Conservation (phyloP, 2,797 vertebrate genomes). For the Cetoscarus ocellatus region DNA sequence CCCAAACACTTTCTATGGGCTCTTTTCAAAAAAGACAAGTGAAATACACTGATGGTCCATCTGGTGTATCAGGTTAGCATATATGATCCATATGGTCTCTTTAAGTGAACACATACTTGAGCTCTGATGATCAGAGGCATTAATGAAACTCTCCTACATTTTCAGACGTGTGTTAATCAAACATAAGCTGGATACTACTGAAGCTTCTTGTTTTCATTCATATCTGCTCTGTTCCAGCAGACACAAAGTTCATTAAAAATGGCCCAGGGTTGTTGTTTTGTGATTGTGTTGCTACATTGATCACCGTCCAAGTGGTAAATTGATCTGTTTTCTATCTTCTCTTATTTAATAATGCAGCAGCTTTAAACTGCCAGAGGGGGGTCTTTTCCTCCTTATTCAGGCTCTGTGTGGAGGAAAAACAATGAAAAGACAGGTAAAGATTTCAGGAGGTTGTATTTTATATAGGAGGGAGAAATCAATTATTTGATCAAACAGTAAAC, state of each 20-base stretch:
- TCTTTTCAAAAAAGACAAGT: no score
- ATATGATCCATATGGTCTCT: no score
- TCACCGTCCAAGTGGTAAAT: conserved; percentile 65
- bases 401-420: conserved; percentile 37
- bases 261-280: conserved; percentile 55
- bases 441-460: conserved; percentile 21
- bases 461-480: conserved; percentile 27
- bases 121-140: not conserved
- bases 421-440: conserved; percentile 23
- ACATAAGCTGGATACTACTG: not conserved
- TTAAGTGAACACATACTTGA: not conserved
- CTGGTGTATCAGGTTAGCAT: no score
- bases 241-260: conserved; percentile 64
- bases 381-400: conserved; percentile 38
- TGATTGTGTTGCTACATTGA: conserved; percentile 56
- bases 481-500: conserved; percentile 27
- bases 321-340: conserved; percentile 64
- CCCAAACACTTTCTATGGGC: no score
- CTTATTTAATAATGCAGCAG: conserved; percentile 73
- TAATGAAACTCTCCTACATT: not conserved
- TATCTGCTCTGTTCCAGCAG: conserved; percentile 36
- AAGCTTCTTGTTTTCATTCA: conserved; percentile 41
- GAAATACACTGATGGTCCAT: no score
- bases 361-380: conserved; percentile 56
- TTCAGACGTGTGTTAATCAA: conserved; percentile 5